Base-by-base conservation (phyloP, 2,113 vertebrate species). In the Thinocorus orbignyianus region DNA sequence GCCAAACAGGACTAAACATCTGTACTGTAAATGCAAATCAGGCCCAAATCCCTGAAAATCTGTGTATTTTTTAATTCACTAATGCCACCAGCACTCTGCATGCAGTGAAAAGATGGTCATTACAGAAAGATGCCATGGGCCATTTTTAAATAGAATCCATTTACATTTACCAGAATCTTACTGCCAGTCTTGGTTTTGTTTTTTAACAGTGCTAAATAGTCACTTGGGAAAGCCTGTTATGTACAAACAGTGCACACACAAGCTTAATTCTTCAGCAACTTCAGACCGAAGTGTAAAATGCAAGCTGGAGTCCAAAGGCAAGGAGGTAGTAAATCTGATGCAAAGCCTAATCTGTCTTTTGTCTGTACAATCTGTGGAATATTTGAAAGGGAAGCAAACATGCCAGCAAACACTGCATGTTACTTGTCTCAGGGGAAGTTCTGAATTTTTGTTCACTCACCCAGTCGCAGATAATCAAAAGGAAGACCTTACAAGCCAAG, bases 301-400 rank as follows among this genome's bases (percentile, higher is more conserved):
- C 92, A 94, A 93, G 71, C 82, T 92, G 90, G 71, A 96, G 68
- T 90, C 88, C 79, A 92, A 90, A 95, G 42, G 81, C 85, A 90
- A 90, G 79, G 64, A 86, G 49, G 76, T 26, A 74, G 42, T 49
- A 93, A 95, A 95, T 90, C 85, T 92, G 64, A 90, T 96, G 90
- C 64, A 96, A 96, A 96, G 82, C 69, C 72, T 94, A 88, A 94
- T 90, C 85, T 94, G 85, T 48, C 85, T 92, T 96, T 95, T 83
- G 76, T 86, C 86, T 83, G 55, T 83, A 90, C 65, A 81, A 39
- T 74, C 82, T 94, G 84, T 65, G 57, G 51, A 90, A 84, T 94
- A 95, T 78, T 81, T 93, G 71, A 90, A 96, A 95, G 46, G 17
- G 85, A 88, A 90, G 35, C 39, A 93, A 90, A 64, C 35, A 86